These are phyloP conservation scores for Belonocnema kinseyi DNA, from an alignment of 1,140 invertebrate species.

Conservation along the genomic window DNA sequence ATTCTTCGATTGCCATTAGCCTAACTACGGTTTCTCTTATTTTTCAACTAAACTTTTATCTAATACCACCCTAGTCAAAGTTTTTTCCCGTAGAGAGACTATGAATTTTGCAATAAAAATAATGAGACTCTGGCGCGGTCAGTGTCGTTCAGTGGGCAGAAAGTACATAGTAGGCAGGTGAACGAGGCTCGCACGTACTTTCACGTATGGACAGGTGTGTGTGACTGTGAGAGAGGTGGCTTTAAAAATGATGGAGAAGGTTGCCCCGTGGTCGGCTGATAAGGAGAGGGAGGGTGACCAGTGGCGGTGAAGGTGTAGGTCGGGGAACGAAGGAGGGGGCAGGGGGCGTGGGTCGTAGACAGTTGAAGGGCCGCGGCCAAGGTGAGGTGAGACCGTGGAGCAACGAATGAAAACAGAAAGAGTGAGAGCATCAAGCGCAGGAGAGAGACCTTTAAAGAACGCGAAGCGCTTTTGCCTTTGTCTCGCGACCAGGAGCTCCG, in stretches of 20 bases:
- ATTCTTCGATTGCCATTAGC: no score
- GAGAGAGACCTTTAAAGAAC: slow-evolving; percentile 5
- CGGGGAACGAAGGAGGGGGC: slow-evolving; percentile 45
- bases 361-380: slow-evolving; percentile 59
- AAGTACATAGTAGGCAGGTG: slow-evolving; percentile 44
- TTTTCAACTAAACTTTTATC: no score
- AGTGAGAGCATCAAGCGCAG: slow-evolving; percentile 28
- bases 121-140: background rate
- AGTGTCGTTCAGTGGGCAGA: slow-evolving; percentile 21
- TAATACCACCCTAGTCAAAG: no score
- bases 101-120: background rate
- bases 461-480: slow-evolving; percentile 28
- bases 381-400: slow-evolving; percentile 55
- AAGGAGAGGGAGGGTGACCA: slow-evolving; percentile 51
- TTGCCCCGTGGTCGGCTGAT: slow-evolving; percentile 51
- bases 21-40: no score
- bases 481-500: background rate
- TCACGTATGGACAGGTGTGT: slow-evolving; percentile 42
- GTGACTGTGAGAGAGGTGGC: slow-evolving; percentile 46
- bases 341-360: slow-evolving; percentile 57
- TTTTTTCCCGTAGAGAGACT: no score
- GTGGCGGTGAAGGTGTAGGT: slow-evolving; percentile 54
- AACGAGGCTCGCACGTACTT: slow-evolving; percentile 42
- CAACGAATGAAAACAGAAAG: slow-evolving; percentile 42
- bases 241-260: slow-evolving; percentile 47